Evolutionary conservation across 2,113 vertebrate genomes (phyloP), one percentile per base, ranked within the genome.

Genomic region (Antechinus stuartii): DNA sequence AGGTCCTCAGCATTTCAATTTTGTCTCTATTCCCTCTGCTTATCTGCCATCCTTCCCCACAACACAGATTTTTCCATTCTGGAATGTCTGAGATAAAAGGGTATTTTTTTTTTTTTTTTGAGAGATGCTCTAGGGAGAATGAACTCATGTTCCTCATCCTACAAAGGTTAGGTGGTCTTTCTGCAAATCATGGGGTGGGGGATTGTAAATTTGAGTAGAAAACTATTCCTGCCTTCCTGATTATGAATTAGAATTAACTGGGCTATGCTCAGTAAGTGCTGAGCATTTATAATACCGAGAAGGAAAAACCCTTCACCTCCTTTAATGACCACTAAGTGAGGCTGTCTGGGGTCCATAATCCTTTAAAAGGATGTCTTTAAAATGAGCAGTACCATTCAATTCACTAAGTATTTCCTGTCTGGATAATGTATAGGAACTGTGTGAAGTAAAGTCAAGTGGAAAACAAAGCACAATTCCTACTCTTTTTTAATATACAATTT

Each of bases 321-420:
- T 42, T 84, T 84, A 84, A 84, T 84, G 68, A 84, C n/a, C 68
- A 84, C n/a, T 84, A 84, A 84, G 68, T 84, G n/a, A 84, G n/a
- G n/a, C 16, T 84, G 35, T 84, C 68, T 84, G n/a, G 68, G 68
- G 35, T 84, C 68, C 68, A 84, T 84, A 42, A 84, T n/a, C 16
- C n/a, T 84, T 84, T 84, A 84, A 84, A n/a, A 42, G 19, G n/a
- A 42, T 84, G 68, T 84, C 68, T 84, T 84, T 42, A 84, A 23
- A 84, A 84, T 84, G 68, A 84, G 68, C 68, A 84, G n/a, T 84
- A 6, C 4, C 35, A 22, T 84, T 84, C 19, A 84, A 84, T 84
- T 42, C 68, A 84, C 35, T 84, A 42, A 42, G 68, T 84, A 22
- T 84, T 84, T 84, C 68, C 68, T 84, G 35, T 84, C 19, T 42